Base-by-base conservation (phyloP, 2,113 vertebrate species). In the Phocoena phocoena region DNA sequence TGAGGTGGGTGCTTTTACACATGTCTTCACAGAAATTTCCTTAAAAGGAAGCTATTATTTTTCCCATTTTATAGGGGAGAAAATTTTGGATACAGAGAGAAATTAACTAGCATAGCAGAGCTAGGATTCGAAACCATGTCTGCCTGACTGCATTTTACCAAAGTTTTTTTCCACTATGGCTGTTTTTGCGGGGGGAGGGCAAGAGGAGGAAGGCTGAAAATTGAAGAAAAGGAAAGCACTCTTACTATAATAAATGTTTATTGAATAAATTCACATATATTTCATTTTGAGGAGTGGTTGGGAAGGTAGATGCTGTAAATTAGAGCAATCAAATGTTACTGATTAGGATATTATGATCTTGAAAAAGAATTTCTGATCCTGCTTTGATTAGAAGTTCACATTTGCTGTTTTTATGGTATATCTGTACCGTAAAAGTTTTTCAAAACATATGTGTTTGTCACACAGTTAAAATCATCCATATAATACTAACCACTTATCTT, bases 201-300 rank as follows among this genome's bases (percentile, higher is more conserved):
- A 13, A 47, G 6, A 71, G 21, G 23, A n/a, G 55, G 65, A 67
- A 83, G 36, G 28, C 33, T 87, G 53, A 95, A 87, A 67, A 93
- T 76, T 95, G 53, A 93, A 74, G 74, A 77, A 93, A 60, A 79
- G 21, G 62, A 95, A 93, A 79, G 1, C 14, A 90, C 38, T 76
- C 20, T 70, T 88, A 55, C 6, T 87, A 25, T 77, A 83, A 91
- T 87, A 71, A 10, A 71, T 50, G 36, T 70, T 91, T 80, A 70
- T 41, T 81, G 50, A 88, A 81, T 81, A 85, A 89, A 28, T 60
- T 33, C 62, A 84, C 47, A 21, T 80, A 65, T 55, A 55, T 82
- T 95, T 93, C 17, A 67, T 67, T 92, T 73, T 6, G 58, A n/a
- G 17, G 13, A 33, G 0, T 85, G 67, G 5, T 73, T 88, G 79